A percentile compares a stretch with the other conserved stretches of the same genome.
These are phyloP conservation scores for Orchesella flavescens DNA, from an alignment of 2,888 invertebrate species.

Conservation along the genomic window DNA sequence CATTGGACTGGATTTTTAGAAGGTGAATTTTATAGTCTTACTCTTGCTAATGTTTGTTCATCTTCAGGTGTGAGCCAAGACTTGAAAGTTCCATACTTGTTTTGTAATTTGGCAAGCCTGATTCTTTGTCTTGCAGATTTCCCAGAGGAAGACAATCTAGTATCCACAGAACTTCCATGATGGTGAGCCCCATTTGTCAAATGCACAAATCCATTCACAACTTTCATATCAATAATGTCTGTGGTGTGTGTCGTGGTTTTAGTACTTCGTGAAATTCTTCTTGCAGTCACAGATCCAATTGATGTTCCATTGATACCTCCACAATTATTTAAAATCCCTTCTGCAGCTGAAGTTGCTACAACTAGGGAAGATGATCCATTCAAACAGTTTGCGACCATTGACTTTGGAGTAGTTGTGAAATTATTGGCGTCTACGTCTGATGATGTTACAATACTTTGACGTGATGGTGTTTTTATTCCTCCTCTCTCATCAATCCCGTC, in stretches of 20 bases:
- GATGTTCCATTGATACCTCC: neutral
- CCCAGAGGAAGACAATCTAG: conserved; percentile 17
- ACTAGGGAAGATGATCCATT: conserved; percentile 4
- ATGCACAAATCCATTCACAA: conserved; percentile 58
- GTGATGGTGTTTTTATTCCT: conserved; percentile 24
- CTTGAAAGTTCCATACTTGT: conserved; percentile 59
- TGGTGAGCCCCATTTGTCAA: conserved; percentile 32
- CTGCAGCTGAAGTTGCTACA: conserved; percentile 4
- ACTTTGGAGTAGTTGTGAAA: conserved; percentile 11
- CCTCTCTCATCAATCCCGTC: neutral
- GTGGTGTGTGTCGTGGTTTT: conserved; percentile 34
- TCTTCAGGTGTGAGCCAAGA: conserved; percentile 67
- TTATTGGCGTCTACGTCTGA: conserved; percentile 22
- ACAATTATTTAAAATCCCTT: neutral
- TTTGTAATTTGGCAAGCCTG: conserved; percentile 57
- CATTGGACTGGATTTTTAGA: too few relatives aligned
- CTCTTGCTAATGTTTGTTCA: conserved; percentile 70
- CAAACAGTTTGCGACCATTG: conserved; percentile 15
- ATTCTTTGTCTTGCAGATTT: conserved; percentile 60
- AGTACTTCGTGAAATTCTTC: conserved; percentile 43
- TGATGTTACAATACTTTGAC: conserved; percentile 36
- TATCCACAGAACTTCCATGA: conserved; percentile 29
- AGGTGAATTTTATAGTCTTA: conserved; percentile 52
- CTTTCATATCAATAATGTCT: conserved; percentile 57
- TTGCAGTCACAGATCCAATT: neutral